A percentile compares a stretch with the other conserved stretches of the same genome.
Evolutionary conservation across 2,797 vertebrate species (phyloP).

Genomic region (Hydrocynus forskahlii): DNA sequence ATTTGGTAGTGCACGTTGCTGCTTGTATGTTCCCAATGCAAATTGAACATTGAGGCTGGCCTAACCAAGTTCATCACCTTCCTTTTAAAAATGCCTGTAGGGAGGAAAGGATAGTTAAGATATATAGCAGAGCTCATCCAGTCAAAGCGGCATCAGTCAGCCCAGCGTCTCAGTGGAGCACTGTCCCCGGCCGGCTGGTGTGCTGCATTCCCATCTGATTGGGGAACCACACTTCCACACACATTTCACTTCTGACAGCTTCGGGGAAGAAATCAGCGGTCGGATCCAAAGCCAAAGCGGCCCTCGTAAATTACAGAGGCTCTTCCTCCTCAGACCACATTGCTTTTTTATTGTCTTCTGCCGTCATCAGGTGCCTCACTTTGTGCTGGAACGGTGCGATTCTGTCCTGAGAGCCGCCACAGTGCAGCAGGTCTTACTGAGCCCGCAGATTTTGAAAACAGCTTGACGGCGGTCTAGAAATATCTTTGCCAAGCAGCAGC

Average conservation of each 20-base stretch:
- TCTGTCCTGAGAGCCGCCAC: constrained; percentile 32
- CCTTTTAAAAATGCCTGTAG: neutral
- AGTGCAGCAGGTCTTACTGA: constrained; percentile 32
- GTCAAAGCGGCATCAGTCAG: neutral
- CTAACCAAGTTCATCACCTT: neutral
- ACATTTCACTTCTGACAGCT: constrained; percentile 25
- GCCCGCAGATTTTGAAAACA: constrained; percentile 47
- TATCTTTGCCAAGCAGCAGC: constrained; percentile 55
- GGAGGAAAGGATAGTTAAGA: neutral
- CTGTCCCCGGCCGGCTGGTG: neutral
- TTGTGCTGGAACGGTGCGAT: constrained; percentile 31
- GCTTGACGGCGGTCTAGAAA: constrained; percentile 53
- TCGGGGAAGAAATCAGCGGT: neutral
- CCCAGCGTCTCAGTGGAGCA: neutral
- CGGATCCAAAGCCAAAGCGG: neutral
- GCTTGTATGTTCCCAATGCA: neutral
- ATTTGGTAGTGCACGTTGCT: neutral
- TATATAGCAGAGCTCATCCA: constrained; percentile 11
- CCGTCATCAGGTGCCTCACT: constrained; percentile 33
- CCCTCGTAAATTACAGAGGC: constrained; percentile 6
- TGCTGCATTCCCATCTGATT: neutral
- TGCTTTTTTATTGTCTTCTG: constrained; percentile 33
- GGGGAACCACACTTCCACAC: constrained; percentile 11
- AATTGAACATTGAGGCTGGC: neutral
- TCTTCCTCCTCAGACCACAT: constrained; percentile 17